These are phyloP conservation scores for Hirtodrosophila histrioides DNA, from an alignment of 2,888 invertebrate species.

Conservation along the genomic window DNA sequence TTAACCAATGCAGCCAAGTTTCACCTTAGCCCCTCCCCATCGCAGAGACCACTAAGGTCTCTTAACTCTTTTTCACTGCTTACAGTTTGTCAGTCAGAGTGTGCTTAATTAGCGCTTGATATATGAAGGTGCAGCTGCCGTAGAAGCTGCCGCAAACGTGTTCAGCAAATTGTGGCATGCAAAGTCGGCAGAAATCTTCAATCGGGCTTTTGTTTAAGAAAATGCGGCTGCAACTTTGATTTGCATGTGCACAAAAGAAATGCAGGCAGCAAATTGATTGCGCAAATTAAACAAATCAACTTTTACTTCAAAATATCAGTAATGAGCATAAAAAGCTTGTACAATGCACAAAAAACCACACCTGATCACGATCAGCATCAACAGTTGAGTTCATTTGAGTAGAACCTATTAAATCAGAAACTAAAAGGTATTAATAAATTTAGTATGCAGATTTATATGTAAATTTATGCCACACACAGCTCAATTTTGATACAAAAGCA, in stretches of 20 bases:
- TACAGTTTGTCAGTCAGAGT: conserved; percentile 28
- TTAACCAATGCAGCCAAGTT: conserved; percentile 26
- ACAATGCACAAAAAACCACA: too few relatives aligned
- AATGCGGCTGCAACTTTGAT: conserved; percentile 5
- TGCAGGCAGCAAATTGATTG: not conserved
- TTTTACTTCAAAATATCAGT: too few relatives aligned
- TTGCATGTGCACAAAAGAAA: conserved; percentile 7
- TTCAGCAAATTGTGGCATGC: conserved; percentile 24
- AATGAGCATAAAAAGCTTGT: too few relatives aligned
- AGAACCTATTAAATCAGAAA: too few relatives aligned
- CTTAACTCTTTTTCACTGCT: conserved; percentile 23
- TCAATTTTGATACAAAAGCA: too few relatives aligned
- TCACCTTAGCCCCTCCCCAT: conserved; percentile 2
- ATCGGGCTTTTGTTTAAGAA: conserved; percentile 31
- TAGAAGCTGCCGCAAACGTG: not conserved
- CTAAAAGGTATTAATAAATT: too few relatives aligned
- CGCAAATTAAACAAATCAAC: too few relatives aligned
- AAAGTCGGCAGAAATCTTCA: conserved; percentile 18
- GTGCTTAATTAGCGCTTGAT: conserved; percentile 66
- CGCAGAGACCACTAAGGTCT: not conserved
- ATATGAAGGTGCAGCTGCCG: conserved; percentile 33
- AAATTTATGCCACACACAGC: too few relatives aligned
- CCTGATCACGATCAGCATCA: too few relatives aligned
- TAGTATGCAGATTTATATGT: too few relatives aligned
- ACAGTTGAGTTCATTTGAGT: too few relatives aligned